phyloP scores from a whole-genome alignment of 35 echinoderm and acorn worm genomes.

The Holothuria glaberrima region DNA sequence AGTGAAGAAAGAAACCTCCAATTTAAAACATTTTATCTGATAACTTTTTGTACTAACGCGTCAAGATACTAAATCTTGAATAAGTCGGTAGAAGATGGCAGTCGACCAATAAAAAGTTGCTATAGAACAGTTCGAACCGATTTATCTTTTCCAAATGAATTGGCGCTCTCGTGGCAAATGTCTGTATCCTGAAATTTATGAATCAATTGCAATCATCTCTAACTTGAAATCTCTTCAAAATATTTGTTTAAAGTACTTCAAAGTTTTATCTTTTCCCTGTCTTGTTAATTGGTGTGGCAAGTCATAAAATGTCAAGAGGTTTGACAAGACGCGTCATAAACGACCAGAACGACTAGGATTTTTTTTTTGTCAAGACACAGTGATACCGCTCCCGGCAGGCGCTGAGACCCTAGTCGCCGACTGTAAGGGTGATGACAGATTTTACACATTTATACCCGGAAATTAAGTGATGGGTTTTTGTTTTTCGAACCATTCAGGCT shows the following conservation, averaged over 20 bases:
- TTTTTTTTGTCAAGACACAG: background rate
- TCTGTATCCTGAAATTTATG: slow-evolving; percentile 41
- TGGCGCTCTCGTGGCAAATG: slow-evolving; percentile 49
- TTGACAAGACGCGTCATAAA: background rate
- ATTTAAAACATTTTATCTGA: slow-evolving; percentile 21
- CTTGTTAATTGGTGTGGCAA: slow-evolving; percentile 50
- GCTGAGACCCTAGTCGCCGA: slow-evolving; percentile 27
- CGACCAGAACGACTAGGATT: background rate
- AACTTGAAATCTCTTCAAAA: slow-evolving; percentile 34
- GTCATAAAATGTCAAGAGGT: slow-evolving; percentile 38
- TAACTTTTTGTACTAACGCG: background rate
- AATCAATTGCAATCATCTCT: slow-evolving; percentile 29
- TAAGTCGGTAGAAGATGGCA: too few relatives aligned
- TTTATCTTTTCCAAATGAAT: background rate
- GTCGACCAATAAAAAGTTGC: background rate
- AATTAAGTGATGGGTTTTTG: slow-evolving; percentile 24
- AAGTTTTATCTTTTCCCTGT: slow-evolving; percentile 44
- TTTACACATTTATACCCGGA: slow-evolving; percentile 40
- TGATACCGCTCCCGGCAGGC: background rate
- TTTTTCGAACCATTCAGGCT: background rate
- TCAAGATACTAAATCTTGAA: background rate
- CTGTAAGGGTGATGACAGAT: slow-evolving; percentile 43
- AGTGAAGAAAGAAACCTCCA: slow-evolving; percentile 41
- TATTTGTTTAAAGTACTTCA: slow-evolving; percentile 42
- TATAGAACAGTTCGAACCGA: background rate